These are phyloP conservation scores for Paedocypris micromegethes DNA, from an alignment of 2,797 vertebrate species.

Conservation along the genomic window DNA sequence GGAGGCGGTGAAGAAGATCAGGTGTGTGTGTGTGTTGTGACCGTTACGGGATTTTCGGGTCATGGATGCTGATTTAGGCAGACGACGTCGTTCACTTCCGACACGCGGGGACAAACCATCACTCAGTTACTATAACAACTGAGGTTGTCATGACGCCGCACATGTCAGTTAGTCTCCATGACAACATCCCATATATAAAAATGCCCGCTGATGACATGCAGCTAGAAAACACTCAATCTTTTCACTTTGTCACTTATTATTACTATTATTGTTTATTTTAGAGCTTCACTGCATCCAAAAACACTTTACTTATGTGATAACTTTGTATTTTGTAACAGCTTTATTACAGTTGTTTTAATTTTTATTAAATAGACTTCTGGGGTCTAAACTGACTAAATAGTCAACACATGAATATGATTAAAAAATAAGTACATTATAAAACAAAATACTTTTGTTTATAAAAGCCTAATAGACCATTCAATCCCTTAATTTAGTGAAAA, in stretches of 20 bases:
- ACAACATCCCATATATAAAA: slow-evolving; percentile 43
- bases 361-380: too few species aligned
- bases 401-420: too few species aligned
- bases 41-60: slow-evolving; percentile 17
- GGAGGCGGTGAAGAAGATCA: slow-evolving; percentile 85
- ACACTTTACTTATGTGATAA: too few species aligned
- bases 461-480: too few species aligned
- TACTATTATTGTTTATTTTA: too few species aligned
- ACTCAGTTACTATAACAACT: slow-evolving; percentile 40
- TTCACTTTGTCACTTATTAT: background rate
- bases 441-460: too few species aligned
- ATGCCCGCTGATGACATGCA: slow-evolving; percentile 29
- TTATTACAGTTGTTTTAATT: too few species aligned
- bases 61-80: slow-evolving; percentile 7
- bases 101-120: background rate
- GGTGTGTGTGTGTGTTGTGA: slow-evolving; percentile 60
- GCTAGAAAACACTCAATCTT: slow-evolving; percentile 29
- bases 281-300: too few species aligned
- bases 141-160: slow-evolving; percentile 32
- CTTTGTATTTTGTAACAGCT: too few species aligned
- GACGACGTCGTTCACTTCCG: background rate
- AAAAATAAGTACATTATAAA: too few species aligned
- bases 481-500: too few species aligned
- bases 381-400: too few species aligned
- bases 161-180: slow-evolving; percentile 38